These are phyloP conservation scores for Crossaster papposus DNA, from an alignment of 53 echinoderm and acorn worm genomes.

Conservation along the genomic window DNA sequence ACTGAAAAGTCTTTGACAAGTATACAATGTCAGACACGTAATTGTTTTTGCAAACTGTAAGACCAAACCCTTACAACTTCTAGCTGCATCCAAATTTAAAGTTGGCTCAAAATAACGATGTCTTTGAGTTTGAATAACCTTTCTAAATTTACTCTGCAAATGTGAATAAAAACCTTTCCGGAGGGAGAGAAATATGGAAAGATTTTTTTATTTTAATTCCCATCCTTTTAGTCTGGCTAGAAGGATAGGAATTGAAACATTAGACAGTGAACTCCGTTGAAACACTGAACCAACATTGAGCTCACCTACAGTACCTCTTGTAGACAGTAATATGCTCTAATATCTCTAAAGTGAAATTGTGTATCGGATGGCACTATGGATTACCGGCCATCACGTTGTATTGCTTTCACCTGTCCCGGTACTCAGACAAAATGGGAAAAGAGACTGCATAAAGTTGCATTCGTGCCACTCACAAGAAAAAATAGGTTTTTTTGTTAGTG, in stretches of 20 bases:
- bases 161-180: not conserved
- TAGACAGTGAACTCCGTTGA: constrained; percentile 26
- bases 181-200: not conserved
- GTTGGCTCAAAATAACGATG: too few species aligned
- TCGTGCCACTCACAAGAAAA: not conserved
- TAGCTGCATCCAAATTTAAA: too few species aligned
- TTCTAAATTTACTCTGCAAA: not conserved
- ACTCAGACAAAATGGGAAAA: constrained; percentile 15
- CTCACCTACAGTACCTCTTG: constrained; percentile 16
- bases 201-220: not conserved
- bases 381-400: constrained; percentile 33
- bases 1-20: too few species aligned
- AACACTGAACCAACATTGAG: constrained; percentile 32
- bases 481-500: not conserved
- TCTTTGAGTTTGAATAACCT: not conserved
- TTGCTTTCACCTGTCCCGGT: constrained; percentile 27
- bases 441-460: not conserved
- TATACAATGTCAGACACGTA: too few species aligned
- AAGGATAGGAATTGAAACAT: not conserved
- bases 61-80: too few species aligned
- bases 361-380: constrained; percentile 52
- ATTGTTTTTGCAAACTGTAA: too few species aligned
- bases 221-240: not conserved
- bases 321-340: constrained; percentile 15
- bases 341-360: constrained; percentile 47